Base-by-base conservation (phyloP, 2,113 vertebrate species). In the Fulmarus glacialis region DNA sequence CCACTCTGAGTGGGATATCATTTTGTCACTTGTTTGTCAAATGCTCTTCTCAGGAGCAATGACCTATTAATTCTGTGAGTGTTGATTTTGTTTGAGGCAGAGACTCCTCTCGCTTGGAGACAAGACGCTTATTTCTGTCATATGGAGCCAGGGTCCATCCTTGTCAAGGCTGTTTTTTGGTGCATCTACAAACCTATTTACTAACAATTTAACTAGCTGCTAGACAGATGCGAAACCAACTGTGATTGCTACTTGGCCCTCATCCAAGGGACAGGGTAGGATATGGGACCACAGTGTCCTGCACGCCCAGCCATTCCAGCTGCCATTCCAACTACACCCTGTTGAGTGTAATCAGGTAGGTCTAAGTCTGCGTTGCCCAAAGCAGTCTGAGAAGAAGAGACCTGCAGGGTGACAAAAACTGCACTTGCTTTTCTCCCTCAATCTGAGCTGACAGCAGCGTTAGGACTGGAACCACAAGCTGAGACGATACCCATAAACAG, bases 1-100 rank as follows among this genome's bases (percentile, higher is more conserved):
- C 26, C 71, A 5, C 74, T 59, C 58, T 12, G 29, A 67, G 60
- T 13, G 79, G 64, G 43, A 26, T 26, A 79, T 67, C 3, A 43
- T 81, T 90, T 74, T 93, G 67, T 80, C 79, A 63, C 87, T 87
- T 89, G 42, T 89, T 94, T 93, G 82, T 71, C 79, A 87, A 78
- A 92, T 19, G 55, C 58, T 86, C 42, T 59, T 89, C 75, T 80
- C 55, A 12, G 62, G 59, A 78, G 59, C 59, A 73, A 16, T 47
- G 67, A 74, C 55, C 83, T 92, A 21, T n/a, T 68, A 60, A 36
- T 36, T 53, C 24, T 14, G 12, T 19, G 32, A 58, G 45, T 24
- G 58, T 67, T 73, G 82, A 13, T 88, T 88, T 88, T 83, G 32
- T 74, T 66, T 45, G 82, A 86, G 87, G 32, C 73, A 84, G 32